Conservation (phyloP, 2,113 vertebrate genomes). For the Syngnathus scovelli region DNA sequence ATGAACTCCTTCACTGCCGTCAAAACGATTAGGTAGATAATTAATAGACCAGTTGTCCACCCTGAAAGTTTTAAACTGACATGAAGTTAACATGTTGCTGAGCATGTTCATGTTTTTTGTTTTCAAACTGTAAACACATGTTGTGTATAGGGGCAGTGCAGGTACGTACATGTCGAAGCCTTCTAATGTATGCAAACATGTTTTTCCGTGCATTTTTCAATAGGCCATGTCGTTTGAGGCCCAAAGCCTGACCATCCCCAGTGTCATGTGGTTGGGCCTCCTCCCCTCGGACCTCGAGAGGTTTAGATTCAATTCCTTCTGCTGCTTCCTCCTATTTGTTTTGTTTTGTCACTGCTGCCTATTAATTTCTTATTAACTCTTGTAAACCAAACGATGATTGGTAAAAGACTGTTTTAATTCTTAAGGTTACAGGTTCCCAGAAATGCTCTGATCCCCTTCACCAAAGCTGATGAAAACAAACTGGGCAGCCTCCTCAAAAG, state of each 20-base stretch:
- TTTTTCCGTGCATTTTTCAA: slow-evolving; percentile 31
- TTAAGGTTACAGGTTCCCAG: slow-evolving; percentile 78
- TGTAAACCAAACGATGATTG: neutral
- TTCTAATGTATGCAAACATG: slow-evolving; percentile 4
- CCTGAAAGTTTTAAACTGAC: slow-evolving; percentile 34
- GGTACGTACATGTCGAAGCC: neutral
- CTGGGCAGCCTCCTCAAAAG: slow-evolving; percentile 80
- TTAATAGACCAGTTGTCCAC: neutral
- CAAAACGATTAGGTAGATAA: too few relatives aligned
- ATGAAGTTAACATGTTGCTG: slow-evolving; percentile 33
- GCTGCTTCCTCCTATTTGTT: slow-evolving; percentile 60
- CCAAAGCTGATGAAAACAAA: slow-evolving; percentile 80
- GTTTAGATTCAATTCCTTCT: slow-evolving; percentile 70
- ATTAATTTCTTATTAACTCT: too few relatives aligned
- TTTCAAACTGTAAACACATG: neutral
- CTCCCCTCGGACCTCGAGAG: slow-evolving; percentile 93
- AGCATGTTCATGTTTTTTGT: slow-evolving; percentile 14
- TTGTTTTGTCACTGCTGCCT: slow-evolving; percentile 61
- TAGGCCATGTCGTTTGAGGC: slow-evolving; percentile 98
- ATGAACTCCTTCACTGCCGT: too few relatives aligned
- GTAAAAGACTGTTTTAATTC: slow-evolving; percentile 22
- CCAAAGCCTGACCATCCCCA: slow-evolving; percentile 87
- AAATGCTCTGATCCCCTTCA: slow-evolving; percentile 80
- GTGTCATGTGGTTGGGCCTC: slow-evolving; percentile 92
- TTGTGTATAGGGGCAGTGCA: too few relatives aligned